Evolutionary conservation across 2,113 vertebrate genomes (phyloP).

Genomic region (Hirundichthys speculiger): DNA sequence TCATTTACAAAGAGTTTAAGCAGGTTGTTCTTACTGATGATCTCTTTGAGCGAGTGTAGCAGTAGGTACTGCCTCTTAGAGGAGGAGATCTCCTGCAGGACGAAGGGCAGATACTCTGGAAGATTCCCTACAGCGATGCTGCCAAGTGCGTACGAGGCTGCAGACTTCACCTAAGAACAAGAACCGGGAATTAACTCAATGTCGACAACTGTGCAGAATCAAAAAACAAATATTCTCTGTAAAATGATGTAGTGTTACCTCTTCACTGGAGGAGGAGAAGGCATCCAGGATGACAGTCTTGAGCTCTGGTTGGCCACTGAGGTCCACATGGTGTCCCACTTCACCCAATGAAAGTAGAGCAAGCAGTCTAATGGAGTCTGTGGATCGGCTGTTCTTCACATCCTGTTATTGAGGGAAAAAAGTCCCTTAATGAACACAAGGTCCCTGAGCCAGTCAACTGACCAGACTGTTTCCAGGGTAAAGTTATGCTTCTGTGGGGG

Average conservation of each 20-base stretch:
- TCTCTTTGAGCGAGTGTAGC: constrained; percentile 98
- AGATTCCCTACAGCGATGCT: constrained; percentile 98
- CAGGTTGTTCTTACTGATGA: constrained; percentile 82
- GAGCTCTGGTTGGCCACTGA: constrained; percentile 95
- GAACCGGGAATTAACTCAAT: background rate
- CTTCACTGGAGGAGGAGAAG: constrained; percentile 97
- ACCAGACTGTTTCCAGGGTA: no score
- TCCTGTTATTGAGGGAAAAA: constrained; percentile 69
- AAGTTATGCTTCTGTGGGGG: no score
- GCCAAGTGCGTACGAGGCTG: constrained; percentile 94
- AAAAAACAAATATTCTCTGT: no score
- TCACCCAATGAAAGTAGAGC: constrained; percentile 96
- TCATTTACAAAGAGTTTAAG: fast-evolving
- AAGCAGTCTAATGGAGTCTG: constrained; percentile 95
- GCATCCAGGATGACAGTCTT: constrained; percentile 97
- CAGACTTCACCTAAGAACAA: constrained; percentile 86
- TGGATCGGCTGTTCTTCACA: constrained; percentile 98
- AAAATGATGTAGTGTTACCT: constrained; percentile 71
- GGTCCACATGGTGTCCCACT: constrained; percentile 97
- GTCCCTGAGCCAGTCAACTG: no score
- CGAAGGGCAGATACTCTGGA: constrained; percentile 97
- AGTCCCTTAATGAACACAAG: no score
- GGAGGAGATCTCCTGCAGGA: constrained; percentile 97
- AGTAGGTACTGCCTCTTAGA: constrained; percentile 97
- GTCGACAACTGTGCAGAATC: background rate